phyloP scores from a whole-genome alignment of 2,113 vertebrate genomes.

The Monopterus albus region DNA sequence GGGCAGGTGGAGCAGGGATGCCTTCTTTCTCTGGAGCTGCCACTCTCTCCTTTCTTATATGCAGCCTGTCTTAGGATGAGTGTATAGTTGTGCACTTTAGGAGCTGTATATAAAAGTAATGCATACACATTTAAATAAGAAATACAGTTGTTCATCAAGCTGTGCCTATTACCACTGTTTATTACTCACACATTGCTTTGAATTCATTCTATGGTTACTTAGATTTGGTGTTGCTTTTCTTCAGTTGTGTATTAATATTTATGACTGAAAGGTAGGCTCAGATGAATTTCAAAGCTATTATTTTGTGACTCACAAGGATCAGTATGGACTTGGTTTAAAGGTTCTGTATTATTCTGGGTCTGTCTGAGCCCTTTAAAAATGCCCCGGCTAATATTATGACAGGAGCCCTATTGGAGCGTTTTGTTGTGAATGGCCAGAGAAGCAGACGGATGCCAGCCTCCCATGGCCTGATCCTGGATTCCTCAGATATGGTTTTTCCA shows the following conservation, averaged over 20 bases:
- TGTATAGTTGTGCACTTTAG: neutral
- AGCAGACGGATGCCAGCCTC: conserved; percentile 59
- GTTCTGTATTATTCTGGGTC: conserved; percentile 52
- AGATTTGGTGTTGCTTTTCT: too few species aligned
- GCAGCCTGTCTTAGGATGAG: conserved; percentile 4
- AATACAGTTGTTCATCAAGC: too few species aligned
- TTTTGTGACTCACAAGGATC: neutral
- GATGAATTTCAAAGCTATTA: too few species aligned
- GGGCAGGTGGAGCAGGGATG: conserved; percentile 42
- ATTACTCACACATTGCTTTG: too few species aligned
- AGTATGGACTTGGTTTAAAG: conserved; percentile 15
- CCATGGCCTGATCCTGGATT: conserved; percentile 61
- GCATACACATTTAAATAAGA: too few species aligned
- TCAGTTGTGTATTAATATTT: too few species aligned
- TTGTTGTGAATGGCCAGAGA: conserved; percentile 67
- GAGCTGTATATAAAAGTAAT: too few species aligned
- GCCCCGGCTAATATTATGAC: conserved; percentile 71
- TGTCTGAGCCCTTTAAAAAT: conserved; percentile 61
- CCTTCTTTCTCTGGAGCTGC: conserved; percentile 32
- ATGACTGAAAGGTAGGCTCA: too few species aligned
- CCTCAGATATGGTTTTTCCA: conserved; percentile 46
- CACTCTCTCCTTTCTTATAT: conserved; percentile 11
- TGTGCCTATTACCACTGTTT: too few species aligned
- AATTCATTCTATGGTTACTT: too few species aligned
- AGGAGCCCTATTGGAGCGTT: conserved; percentile 65